Conservation (phyloP, 2,113 vertebrate genomes). For the Zapornia atra region DNA sequence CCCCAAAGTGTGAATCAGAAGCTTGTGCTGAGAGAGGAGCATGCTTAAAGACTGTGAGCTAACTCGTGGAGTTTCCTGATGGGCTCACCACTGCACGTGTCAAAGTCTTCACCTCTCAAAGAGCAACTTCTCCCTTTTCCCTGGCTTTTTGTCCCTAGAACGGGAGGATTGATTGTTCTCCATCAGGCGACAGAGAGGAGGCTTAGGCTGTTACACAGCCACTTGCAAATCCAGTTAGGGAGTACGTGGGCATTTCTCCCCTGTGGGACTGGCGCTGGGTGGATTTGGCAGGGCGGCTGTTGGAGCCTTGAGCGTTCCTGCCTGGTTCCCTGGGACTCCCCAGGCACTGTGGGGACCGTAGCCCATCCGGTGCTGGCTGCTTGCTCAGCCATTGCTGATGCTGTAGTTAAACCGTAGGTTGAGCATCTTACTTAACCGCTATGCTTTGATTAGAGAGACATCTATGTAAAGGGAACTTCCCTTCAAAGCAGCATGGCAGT, state of each 20-base stretch:
- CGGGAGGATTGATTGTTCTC: not conserved
- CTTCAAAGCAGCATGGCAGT: not conserved
- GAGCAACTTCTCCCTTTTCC: not conserved
- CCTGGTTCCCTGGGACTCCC: not conserved
- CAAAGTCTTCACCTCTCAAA: not conserved
- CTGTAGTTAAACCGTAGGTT: not conserved
- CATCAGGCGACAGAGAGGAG: not conserved
- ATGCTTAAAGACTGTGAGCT: not conserved
- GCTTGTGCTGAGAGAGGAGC: not conserved
- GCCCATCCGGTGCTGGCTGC: not conserved
- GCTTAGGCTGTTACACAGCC: not conserved
- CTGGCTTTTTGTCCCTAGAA: not conserved
- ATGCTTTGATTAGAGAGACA: not conserved
- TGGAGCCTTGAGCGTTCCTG: not conserved
- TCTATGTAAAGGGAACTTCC: not conserved
- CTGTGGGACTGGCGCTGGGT: not conserved
- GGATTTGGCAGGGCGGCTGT: not conserved
- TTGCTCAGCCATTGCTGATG: not conserved
- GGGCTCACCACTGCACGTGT: not conserved
- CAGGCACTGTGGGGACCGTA: not conserved
- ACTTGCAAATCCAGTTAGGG: accelerated
- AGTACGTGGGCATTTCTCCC: not conserved
- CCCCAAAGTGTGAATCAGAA: not conserved
- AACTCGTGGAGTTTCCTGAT: not conserved
- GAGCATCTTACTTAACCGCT: not conserved